These are phyloP conservation scores for Cotesia congregata DNA, from an alignment of 2,888 invertebrate genomes.

Conservation along the genomic window DNA sequence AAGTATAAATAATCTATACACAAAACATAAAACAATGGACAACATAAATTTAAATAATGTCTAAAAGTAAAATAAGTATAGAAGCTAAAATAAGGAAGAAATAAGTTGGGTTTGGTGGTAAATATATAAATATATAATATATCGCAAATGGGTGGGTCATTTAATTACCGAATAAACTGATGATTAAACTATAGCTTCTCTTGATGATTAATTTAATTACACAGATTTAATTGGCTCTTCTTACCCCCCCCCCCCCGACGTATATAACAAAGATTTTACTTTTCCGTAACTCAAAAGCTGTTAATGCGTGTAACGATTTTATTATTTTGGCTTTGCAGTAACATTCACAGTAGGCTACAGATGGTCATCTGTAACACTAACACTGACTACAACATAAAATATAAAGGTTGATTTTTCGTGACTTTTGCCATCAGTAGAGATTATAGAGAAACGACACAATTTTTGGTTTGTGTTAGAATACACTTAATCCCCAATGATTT, in stretches of 20 bases:
- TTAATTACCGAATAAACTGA: not conserved
- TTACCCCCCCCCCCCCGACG: constrained; percentile 19
- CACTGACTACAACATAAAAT: too few species aligned
- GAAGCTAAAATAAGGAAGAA: not conserved
- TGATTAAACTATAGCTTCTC: not conserved
- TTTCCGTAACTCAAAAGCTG: constrained; percentile 26
- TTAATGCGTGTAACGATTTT: constrained; percentile 52
- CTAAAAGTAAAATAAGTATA: too few species aligned
- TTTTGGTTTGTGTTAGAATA: not conserved
- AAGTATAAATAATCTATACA: not conserved
- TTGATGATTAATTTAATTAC: constrained; percentile 38
- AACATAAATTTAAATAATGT: not conserved
- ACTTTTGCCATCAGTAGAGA: not conserved
- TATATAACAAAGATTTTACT: constrained; percentile 22
- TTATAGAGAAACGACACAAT: not conserved
- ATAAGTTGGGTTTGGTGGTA: not conserved
- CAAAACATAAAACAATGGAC: not conserved
- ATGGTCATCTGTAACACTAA: not conserved
- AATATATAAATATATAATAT: not conserved
- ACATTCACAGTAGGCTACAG: not conserved
- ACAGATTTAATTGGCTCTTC: constrained; percentile 36
- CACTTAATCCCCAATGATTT: not conserved
- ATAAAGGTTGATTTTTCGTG: not conserved
- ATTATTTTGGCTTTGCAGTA: constrained; percentile 18
- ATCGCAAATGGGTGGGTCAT: constrained; percentile 20